Evolutionary conservation across 2,888 invertebrate genomes (phyloP).

Genomic region (Drosophila mimetica): DNA sequence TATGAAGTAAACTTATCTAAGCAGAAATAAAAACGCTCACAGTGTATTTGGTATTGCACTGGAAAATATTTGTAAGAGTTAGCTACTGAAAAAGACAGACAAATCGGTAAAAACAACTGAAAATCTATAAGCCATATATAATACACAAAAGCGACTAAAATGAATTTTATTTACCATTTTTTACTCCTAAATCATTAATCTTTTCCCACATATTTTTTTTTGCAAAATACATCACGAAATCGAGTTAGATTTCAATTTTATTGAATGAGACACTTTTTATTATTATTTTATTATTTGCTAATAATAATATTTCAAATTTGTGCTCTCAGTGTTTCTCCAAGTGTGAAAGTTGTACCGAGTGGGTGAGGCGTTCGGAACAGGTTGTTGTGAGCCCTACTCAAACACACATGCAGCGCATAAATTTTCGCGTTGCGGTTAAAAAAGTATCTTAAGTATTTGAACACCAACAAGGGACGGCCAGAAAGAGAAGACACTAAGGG

Average conservation of each 20-base stretch:
- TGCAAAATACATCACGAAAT: no score
- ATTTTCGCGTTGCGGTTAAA: conserved; percentile 56
- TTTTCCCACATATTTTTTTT: no score
- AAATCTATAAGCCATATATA: no score
- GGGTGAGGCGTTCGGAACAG: conserved; percentile 57
- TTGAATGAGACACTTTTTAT: no score
- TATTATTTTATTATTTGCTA: no score
- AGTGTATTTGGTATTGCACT: conserved; percentile 17
- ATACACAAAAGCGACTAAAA: no score
- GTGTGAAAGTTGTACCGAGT: conserved; percentile 4
- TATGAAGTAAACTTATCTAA: conserved; percentile 81
- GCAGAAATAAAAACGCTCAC: conserved; percentile 71
- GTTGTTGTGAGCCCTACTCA: conserved; percentile 56
- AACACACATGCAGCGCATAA: conserved; percentile 64
- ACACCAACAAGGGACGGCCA: conserved; percentile 28
- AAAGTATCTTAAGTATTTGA: conserved; percentile 53
- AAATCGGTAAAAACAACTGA: no score
- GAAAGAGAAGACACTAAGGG: conserved; percentile 4
- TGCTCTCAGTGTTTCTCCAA: neutral
- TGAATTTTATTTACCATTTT: no score
- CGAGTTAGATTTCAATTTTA: no score
- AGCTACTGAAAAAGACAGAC: no score
- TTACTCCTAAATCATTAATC: no score
- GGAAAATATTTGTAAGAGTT: neutral
- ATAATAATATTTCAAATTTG: neutral